Conservation (phyloP, 2,888 invertebrate species). For the Harmothoe impar region DNA sequence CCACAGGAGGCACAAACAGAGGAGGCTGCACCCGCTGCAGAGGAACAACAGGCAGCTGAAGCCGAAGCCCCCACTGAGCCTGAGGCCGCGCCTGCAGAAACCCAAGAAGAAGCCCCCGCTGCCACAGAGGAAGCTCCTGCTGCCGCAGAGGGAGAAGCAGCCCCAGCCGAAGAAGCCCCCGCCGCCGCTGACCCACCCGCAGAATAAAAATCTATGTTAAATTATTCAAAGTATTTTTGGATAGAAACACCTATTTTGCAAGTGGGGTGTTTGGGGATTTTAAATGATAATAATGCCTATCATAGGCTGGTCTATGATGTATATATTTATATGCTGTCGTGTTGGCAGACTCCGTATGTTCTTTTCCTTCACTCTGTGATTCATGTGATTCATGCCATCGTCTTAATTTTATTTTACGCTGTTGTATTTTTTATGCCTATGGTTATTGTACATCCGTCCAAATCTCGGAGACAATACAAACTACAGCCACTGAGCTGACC, state of each 20-base stretch:
- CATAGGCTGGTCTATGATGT: neutral
- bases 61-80: neutral
- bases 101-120: conserved; percentile 2
- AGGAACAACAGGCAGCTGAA: neutral
- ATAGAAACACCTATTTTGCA: neutral
- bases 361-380: neutral
- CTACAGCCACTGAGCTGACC: neutral
- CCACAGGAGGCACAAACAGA: conserved; percentile 27
- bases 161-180: neutral
- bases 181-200: neutral
- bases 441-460: conserved; percentile 23
- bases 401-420: neutral
- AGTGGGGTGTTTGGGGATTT: neutral
- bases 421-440: conserved; percentile 13
- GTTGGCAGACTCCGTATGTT: neutral
- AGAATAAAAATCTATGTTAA: neutral
- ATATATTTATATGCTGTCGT: neutral
- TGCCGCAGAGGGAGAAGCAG: neutral
- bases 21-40: neutral
- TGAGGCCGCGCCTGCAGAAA: conserved; percentile 26
- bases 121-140: conserved; percentile 11
- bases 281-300: neutral
- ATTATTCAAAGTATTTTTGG: neutral
- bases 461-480: neutral
- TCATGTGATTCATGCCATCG: neutral